phyloP scores from a whole-genome alignment of 2,888 invertebrate species.

The Spilarctia lutea region DNA sequence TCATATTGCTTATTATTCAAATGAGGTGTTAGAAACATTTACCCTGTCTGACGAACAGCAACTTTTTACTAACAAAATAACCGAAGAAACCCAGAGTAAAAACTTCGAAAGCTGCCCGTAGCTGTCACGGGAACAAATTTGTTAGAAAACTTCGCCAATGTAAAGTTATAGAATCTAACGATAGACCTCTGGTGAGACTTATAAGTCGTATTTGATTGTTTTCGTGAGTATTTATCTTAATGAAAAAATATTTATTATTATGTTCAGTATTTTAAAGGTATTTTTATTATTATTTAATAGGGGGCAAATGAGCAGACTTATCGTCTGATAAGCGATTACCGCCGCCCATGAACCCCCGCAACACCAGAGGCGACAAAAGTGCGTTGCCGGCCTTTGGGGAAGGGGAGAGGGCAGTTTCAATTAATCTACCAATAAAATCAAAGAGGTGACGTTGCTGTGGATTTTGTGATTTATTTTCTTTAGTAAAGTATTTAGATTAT shows the following conservation, averaged over 20 bases:
- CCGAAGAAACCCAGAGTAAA: background rate
- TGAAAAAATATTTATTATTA: too few species aligned
- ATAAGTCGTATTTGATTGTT: background rate
- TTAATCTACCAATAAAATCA: background rate
- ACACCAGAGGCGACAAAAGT: too few species aligned
- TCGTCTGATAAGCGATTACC: too few species aligned
- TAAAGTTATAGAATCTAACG: background rate
- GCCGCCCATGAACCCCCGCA: too few species aligned
- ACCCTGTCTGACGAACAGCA: conserved; percentile 29
- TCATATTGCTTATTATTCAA: conserved; percentile 43
- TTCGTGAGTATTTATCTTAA: conserved; percentile 5
- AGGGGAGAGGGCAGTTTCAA: too few species aligned
- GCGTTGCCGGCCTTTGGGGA: too few species aligned
- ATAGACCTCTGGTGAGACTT: background rate
- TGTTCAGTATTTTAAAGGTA: too few species aligned
- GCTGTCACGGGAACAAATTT: background rate
- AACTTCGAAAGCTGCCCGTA: background rate
- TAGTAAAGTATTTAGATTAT: too few species aligned
- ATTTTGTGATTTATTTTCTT: background rate
- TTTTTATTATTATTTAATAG: too few species aligned
- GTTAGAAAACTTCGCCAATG: conserved; percentile 6
- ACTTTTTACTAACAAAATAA: conserved; percentile 27
- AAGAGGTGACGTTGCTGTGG: background rate
- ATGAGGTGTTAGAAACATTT: conserved; percentile 30
- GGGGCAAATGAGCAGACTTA: too few species aligned